phyloP scores from a whole-genome alignment of 2,888 invertebrate genomes.

The Cactoblastis cactorum region DNA sequence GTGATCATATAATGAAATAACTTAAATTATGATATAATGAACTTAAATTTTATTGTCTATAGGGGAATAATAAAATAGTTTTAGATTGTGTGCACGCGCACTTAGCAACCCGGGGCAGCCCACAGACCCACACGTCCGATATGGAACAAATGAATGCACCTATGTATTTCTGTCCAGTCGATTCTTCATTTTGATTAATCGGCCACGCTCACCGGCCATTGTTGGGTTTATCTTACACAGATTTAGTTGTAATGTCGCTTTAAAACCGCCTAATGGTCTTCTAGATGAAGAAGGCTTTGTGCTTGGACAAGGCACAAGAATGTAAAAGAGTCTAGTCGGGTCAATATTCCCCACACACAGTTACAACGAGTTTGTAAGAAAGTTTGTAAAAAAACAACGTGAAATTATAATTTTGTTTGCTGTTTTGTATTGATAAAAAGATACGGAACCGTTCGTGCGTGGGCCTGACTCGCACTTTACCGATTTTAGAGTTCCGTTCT shows the following conservation, averaged over 20 bases:
- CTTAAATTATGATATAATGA: too few relatives aligned
- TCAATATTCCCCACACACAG: too few relatives aligned
- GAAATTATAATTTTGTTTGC: too few relatives aligned
- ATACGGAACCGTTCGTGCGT: too few relatives aligned
- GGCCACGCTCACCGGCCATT: constrained; percentile 39
- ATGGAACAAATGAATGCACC: constrained; percentile 63
- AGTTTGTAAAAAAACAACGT: too few relatives aligned
- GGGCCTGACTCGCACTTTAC: too few relatives aligned
- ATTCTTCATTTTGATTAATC: constrained; percentile 72
- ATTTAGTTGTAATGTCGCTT: constrained; percentile 67
- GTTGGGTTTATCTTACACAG: constrained; percentile 55
- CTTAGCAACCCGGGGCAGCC: constrained; percentile 23
- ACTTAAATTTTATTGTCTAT: background rate
- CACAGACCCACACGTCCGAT: constrained; percentile 47
- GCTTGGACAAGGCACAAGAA: background rate
- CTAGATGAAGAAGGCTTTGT: constrained; percentile 14
- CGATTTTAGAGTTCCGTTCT: too few relatives aligned
- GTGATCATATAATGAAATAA: too few relatives aligned
- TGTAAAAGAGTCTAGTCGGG: background rate
- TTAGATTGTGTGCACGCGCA: constrained; percentile 16
- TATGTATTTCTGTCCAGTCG: constrained; percentile 56
- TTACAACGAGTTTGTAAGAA: too few relatives aligned
- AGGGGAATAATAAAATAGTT: background rate
- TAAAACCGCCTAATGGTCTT: constrained; percentile 37
- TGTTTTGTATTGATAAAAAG: too few relatives aligned